Conservation (phyloP, 2,113 vertebrate genomes). For the Cacatua alba region DNA sequence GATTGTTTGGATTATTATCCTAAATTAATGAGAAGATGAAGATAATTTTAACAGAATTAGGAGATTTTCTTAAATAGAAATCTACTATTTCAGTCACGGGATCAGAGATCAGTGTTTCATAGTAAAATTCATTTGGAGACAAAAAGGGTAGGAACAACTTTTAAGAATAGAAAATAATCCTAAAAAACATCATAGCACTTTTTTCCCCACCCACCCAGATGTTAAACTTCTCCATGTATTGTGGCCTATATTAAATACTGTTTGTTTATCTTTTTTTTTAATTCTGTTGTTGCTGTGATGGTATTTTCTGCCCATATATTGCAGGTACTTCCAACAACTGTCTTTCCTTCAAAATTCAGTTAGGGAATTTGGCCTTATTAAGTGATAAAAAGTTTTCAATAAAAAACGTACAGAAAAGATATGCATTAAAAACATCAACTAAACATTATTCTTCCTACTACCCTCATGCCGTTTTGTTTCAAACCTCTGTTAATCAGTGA, state of each 20-base stretch:
- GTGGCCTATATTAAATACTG: not conserved
- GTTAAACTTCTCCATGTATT: not conserved
- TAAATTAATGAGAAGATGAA: constrained; percentile 27
- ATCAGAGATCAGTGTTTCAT: not conserved
- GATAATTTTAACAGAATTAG: not conserved
- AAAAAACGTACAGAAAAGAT: not conserved
- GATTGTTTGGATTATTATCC: not conserved
- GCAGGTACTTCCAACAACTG: not conserved
- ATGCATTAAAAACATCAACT: not conserved
- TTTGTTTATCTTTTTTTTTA: not conserved
- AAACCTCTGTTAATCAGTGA: not conserved
- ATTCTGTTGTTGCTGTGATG: not conserved
- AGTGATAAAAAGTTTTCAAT: not conserved
- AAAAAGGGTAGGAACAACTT: not conserved
- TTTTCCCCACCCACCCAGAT: not conserved
- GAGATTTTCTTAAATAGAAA: not conserved
- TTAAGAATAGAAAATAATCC: not conserved
- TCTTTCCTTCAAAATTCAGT: not conserved
- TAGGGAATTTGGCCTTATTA: not conserved
- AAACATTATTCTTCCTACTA: not conserved
- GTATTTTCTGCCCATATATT: not conserved
- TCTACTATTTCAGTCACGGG: not conserved
- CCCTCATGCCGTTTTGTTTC: not conserved
- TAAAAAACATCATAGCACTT: not conserved
- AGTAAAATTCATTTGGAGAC: not conserved